phyloP scores from a whole-genome alignment of 64 coral and sea anemone species.

The Acropora yongei region DNA sequence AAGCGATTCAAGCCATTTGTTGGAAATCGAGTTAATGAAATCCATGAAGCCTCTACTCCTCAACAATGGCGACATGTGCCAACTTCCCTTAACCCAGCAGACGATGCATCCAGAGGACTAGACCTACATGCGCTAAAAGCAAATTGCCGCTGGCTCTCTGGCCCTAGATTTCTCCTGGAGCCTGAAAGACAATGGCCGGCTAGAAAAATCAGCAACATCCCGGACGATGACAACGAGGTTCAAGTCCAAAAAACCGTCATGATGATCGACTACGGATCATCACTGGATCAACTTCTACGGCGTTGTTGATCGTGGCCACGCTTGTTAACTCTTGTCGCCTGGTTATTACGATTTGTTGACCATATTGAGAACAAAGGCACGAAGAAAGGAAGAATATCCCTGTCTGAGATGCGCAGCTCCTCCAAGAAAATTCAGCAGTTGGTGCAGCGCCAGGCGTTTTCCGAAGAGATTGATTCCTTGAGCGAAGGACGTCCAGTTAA shows the following conservation, averaged over 20 bases:
- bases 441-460: conserved; percentile 13
- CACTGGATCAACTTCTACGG: neutral
- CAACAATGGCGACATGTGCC: conserved; percentile 47
- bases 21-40: conserved; percentile 30
- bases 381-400: neutral
- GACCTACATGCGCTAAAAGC: neutral
- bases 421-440: conserved; percentile 5
- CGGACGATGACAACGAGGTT: conserved; percentile 27
- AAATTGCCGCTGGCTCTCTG: conserved; percentile 8
- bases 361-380: neutral
- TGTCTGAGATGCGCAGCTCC: neutral
- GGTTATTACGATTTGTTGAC: neutral
- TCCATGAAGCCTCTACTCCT: conserved; percentile 21
- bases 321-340: neutral
- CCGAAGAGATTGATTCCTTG: conserved; percentile 1
- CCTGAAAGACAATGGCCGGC: conserved; percentile 30
- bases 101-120: conserved; percentile 22
- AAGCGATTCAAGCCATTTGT: conserved; percentile 53
- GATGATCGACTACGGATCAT: neutral
- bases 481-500: neutral
- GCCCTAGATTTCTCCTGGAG: conserved; percentile 32
- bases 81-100: conserved; percentile 19
- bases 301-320: neutral
- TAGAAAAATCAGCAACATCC: neutral
- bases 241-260: neutral